Percentiles rank a stretch among this genome's conserved stretches.
Conservation (phyloP, 2,797 vertebrate species). For the Microcaecilia unicolor region DNA sequence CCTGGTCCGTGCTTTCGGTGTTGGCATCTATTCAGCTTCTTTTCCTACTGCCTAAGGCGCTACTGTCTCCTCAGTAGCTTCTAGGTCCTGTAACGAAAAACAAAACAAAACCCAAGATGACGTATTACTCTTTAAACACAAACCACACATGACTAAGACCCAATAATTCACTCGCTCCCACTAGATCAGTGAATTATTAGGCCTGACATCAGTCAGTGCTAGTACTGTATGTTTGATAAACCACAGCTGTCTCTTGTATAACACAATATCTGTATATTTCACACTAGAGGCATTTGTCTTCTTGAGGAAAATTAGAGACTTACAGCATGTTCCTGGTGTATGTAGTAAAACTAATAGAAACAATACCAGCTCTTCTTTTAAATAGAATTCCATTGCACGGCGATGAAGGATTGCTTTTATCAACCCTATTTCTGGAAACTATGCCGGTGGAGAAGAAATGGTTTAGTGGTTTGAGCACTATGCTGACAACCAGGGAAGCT, state of each 20-base stretch:
- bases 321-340: constrained; percentile 26
- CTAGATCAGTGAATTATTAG: constrained; percentile 37
- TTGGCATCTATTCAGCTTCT: constrained; percentile 26
- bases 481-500: no score
- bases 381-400: constrained; percentile 17
- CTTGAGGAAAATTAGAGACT: constrained; percentile 36
- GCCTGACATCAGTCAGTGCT: constrained; percentile 41
- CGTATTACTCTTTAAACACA: constrained; percentile 47
- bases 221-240: constrained; percentile 51
- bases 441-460: no score
- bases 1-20: constrained; percentile 25
- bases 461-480: no score
- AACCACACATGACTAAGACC: constrained; percentile 43
- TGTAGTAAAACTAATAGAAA: constrained; percentile 27
- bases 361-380: constrained; percentile 25
- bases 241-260: constrained; percentile 36
- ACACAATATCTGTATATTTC: constrained; percentile 46
- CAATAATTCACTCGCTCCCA: constrained; percentile 34
- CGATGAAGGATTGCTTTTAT: constrained; percentile 30
- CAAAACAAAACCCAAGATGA: no score
- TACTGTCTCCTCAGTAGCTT: constrained; percentile 41
- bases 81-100: constrained; percentile 36
- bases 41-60: constrained; percentile 32
- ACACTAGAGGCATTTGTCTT: constrained; percentile 40
- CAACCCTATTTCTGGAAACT: constrained; percentile 26